Evolutionary conservation across 2,797 vertebrate species (phyloP).

Genomic region (Carduelis carduelis): DNA sequence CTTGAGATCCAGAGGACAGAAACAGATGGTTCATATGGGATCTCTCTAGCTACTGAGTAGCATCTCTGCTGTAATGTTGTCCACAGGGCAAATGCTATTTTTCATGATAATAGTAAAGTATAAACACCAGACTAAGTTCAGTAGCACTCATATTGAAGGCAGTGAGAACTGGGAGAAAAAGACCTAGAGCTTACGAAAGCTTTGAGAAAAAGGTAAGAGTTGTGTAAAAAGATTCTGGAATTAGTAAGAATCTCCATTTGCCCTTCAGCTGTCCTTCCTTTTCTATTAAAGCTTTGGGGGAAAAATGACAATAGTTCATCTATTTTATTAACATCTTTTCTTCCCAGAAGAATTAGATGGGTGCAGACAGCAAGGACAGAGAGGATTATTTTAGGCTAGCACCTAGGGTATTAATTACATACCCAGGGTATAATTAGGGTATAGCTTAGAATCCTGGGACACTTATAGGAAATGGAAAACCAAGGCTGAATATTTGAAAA

Average conservation of each 20-base stretch:
- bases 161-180: neutral
- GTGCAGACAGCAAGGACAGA: slow-evolving; percentile 30
- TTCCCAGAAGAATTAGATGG: slow-evolving; percentile 35
- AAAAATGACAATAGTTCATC: slow-evolving; percentile 22
- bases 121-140: neutral
- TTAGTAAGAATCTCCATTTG: neutral
- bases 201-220: neutral
- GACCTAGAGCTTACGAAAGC: neutral
- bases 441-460: slow-evolving; percentile 23
- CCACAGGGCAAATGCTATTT: neutral
- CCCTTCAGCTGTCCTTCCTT: slow-evolving; percentile 21
- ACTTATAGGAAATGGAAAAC: slow-evolving; percentile 41
- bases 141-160: neutral
- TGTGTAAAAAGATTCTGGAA: neutral
- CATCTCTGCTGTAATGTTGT: neutral
- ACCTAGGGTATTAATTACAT: slow-evolving; percentile 54
- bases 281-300: neutral
- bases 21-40: neutral
- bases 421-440: slow-evolving; percentile 57
- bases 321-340: slow-evolving; percentile 47
- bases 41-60: neutral
- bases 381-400: slow-evolving; percentile 42
- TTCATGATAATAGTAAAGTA: neutral
- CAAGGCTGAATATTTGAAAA: neutral
- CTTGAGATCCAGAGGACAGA: neutral